These are phyloP conservation scores for Serrognathus titanus DNA, from an alignment of 2,888 invertebrate genomes.

Conservation along the genomic window DNA sequence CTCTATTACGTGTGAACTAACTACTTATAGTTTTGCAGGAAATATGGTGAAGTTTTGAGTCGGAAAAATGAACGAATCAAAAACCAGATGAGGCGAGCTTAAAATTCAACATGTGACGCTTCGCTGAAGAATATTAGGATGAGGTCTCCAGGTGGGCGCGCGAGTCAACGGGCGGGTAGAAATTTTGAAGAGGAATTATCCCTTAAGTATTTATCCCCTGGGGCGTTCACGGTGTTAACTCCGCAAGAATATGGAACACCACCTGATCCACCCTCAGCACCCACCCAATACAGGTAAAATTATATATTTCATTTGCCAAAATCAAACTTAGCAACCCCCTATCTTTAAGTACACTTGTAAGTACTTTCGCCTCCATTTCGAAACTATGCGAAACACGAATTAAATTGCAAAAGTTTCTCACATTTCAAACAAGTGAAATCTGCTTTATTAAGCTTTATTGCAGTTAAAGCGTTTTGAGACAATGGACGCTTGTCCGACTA, in stretches of 20 bases:
- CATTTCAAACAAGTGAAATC: too few relatives aligned
- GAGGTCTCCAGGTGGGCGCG: constrained; percentile 40
- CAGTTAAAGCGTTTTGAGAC: too few relatives aligned
- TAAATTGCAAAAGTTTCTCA: too few relatives aligned
- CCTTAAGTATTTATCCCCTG: constrained; percentile 43
- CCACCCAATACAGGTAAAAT: constrained; percentile 43
- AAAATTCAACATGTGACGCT: constrained; percentile 12
- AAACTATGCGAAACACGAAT: too few relatives aligned
- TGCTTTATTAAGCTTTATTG: too few relatives aligned
- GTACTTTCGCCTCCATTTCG: too few relatives aligned
- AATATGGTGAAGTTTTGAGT: not conserved
- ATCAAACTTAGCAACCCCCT: too few relatives aligned
- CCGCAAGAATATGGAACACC: constrained; percentile 39
- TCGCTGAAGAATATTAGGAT: constrained; percentile 25
- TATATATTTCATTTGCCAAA: not conserved
- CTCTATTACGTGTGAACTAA: not conserved
- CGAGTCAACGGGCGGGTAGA: constrained; percentile 37
- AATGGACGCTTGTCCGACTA: too few relatives aligned
- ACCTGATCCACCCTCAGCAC: constrained; percentile 42
- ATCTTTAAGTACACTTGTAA: too few relatives aligned
- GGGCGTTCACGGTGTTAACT: constrained; percentile 46
- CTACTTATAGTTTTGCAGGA: not conserved
- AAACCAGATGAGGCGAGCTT: too few relatives aligned
- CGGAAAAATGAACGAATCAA: not conserved
- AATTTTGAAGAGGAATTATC: constrained; percentile 41